Percentiles rank a stretch among this genome's conserved stretches.
Conservation (phyloP, 2,888 invertebrate species). For the Abrostola triplasia region DNA sequence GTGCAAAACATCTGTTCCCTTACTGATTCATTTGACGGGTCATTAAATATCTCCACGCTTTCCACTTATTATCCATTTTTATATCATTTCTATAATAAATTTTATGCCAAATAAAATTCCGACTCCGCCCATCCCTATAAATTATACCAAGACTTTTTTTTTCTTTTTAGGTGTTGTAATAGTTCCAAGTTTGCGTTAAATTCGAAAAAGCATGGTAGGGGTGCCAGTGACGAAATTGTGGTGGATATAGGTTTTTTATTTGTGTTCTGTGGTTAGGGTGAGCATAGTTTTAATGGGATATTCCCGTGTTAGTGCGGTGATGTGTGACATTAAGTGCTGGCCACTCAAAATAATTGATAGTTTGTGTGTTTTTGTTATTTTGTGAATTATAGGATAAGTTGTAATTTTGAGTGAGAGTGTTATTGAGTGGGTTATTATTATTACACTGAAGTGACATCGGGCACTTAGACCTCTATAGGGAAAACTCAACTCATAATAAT, state of each 20-base stretch:
- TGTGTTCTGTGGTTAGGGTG: constrained; percentile 58
- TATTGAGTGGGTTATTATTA: constrained; percentile 7
- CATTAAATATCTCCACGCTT: constrained; percentile 82
- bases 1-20: constrained; percentile 74
- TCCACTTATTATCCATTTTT: constrained; percentile 84
- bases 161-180: constrained; percentile 9
- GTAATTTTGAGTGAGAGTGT: constrained; percentile 28
- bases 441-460: no score
- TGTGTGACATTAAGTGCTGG: constrained; percentile 61
- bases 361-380: constrained; percentile 46
- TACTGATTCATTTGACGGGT: constrained; percentile 73
- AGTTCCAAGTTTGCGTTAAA: constrained; percentile 69
- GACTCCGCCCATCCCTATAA: constrained; percentile 75
- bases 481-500: no score
- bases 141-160: constrained; percentile 51
- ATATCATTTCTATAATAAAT: constrained; percentile 81
- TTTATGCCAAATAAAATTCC: constrained; percentile 85
- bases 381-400: constrained; percentile 31
- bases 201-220: constrained; percentile 46
- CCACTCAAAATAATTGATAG: constrained; percentile 69
- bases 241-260: constrained; percentile 66
- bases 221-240: constrained; percentile 63
- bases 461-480: no score
- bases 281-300: constrained; percentile 61
- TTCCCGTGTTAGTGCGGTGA: constrained; percentile 47